A percentile compares a stretch with the other conserved stretches of the same genome.
These are phyloP conservation scores for Drosophila orosa DNA, from an alignment of 1,140 invertebrate species.

Conservation along the genomic window DNA sequence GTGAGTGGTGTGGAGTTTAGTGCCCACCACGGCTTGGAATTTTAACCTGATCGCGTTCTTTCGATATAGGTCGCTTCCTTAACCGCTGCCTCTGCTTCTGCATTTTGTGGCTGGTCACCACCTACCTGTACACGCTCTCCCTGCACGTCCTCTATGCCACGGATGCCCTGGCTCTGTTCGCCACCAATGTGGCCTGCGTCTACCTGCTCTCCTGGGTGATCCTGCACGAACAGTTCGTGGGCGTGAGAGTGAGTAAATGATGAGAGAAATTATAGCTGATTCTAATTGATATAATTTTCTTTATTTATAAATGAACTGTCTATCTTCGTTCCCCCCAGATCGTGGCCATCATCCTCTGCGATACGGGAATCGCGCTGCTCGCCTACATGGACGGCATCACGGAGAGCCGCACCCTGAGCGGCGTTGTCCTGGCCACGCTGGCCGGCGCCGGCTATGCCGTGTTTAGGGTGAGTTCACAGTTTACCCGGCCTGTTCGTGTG, in stretches of 20 bases:
- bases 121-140: constrained; percentile 95
- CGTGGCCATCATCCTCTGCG: constrained; percentile 96
- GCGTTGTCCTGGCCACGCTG: constrained; percentile 94
- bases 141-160: constrained; percentile 93
- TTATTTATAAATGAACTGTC: neutral
- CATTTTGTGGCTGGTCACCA: constrained; percentile 95
- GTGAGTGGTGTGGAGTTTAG: constrained; percentile 85
- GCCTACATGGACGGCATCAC: constrained; percentile 98
- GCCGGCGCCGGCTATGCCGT: constrained; percentile 95
- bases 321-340: constrained; percentile 87
- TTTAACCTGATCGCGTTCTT: too few relatives aligned
- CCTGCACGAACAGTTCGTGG: constrained; percentile 97
- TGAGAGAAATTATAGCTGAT: neutral
- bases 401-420: constrained; percentile 93
- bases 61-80: constrained; percentile 89
- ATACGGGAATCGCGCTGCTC: constrained; percentile 96
- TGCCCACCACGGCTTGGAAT: fast-evolving
- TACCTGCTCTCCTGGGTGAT: constrained; percentile 98
- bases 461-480: constrained; percentile 89
- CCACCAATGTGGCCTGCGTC: constrained; percentile 96
- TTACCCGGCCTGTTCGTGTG: constrained; percentile 18
- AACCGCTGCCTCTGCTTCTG: constrained; percentile 94
- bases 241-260: constrained; percentile 91
- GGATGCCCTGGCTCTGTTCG: constrained; percentile 96
- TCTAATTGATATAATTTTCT: neutral